phyloP scores from a whole-genome alignment of 2,888 invertebrate genomes.

The Colletes collaris region DNA sequence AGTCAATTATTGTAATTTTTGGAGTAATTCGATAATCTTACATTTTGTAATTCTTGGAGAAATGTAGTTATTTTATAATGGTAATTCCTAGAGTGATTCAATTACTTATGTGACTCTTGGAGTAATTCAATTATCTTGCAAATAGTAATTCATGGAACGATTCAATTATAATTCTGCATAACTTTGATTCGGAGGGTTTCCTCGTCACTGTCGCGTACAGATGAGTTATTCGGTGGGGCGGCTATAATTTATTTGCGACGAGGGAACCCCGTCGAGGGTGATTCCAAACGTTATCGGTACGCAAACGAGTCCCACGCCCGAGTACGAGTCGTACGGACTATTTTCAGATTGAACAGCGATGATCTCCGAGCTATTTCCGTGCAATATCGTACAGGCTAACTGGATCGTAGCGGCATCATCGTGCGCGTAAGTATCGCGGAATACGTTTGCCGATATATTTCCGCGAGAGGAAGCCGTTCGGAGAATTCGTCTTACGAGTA shows the following conservation, averaged over 20 bases:
- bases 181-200: too few species aligned
- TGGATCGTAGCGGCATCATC: constrained; percentile 70
- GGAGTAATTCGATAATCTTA: too few species aligned
- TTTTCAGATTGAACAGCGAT: constrained; percentile 69
- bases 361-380: constrained; percentile 78
- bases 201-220: too few species aligned
- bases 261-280: constrained; percentile 9
- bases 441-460: constrained; percentile 47
- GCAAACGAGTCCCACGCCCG: constrained; percentile 1
- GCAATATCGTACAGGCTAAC: constrained; percentile 77
- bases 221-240: not conserved
- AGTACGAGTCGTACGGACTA: constrained; percentile 54
- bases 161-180: too few species aligned
- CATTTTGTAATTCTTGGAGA: too few species aligned
- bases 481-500: constrained; percentile 45
- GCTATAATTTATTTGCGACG: constrained; percentile 42
- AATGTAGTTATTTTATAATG: too few species aligned
- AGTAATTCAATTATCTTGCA: too few species aligned
- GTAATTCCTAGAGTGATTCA: too few species aligned
- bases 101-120: too few species aligned
- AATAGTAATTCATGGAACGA: too few species aligned
- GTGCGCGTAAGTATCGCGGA: constrained; percentile 41
- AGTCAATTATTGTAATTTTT: too few species aligned
- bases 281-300: constrained; percentile 30
- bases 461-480: constrained; percentile 35